phyloP scores from a whole-genome alignment of 92 coral and sea anemone genomes.

The Meandrina meandrites region DNA sequence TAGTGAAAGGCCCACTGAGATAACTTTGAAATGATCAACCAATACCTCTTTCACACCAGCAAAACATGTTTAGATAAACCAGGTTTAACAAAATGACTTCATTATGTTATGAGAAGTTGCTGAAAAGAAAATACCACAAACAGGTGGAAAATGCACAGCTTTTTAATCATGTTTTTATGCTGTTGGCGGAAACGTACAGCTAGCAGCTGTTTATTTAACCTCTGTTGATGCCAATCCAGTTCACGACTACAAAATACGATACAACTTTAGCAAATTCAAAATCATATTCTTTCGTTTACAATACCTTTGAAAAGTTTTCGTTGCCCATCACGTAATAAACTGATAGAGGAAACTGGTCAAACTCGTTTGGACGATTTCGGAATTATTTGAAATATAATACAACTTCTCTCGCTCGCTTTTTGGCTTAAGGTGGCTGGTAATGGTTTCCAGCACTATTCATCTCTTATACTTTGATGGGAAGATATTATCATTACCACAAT shows the following conservation, averaged over 20 bases:
- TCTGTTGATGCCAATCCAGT: too few relatives aligned
- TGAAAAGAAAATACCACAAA: background rate
- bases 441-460: too few relatives aligned
- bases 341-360: background rate
- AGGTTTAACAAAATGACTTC: too few relatives aligned
- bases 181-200: background rate
- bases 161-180: background rate
- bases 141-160: background rate
- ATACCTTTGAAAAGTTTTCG: background rate
- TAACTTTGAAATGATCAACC: too few relatives aligned
- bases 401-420: background rate
- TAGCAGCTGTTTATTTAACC: too few relatives aligned
- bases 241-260: background rate
- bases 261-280: background rate
- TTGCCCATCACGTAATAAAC: background rate
- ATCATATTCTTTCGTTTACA: background rate
- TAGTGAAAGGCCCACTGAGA: too few relatives aligned
- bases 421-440: too few relatives aligned
- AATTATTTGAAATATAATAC: slow-evolving; percentile 1
- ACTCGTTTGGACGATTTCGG: background rate
- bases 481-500: too few relatives aligned
- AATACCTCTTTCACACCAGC: too few relatives aligned
- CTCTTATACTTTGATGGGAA: too few relatives aligned
- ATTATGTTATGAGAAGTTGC: too few relatives aligned
- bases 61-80: too few relatives aligned